phyloP scores from a whole-genome alignment of 2,113 vertebrate genomes.

The Lamprotornis superbus region DNA sequence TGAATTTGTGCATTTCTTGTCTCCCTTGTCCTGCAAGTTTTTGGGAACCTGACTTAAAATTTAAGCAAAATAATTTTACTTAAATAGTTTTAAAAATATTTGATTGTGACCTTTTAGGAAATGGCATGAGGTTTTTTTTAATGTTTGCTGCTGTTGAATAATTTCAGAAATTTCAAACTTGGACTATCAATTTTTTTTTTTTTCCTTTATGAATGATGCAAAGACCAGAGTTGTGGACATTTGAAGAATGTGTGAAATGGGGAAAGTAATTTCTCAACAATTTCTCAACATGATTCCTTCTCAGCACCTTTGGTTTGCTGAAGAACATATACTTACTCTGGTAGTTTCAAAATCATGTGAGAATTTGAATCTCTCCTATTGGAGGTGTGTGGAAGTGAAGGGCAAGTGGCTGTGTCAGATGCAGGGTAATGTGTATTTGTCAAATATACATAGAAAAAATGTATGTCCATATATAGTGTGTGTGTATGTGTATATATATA shows the following conservation, averaged over 20 bases:
- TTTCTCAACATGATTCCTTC: not conserved
- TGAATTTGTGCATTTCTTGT: not conserved
- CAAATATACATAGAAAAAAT: not conserved
- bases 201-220: not conserved
- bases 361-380: not conserved
- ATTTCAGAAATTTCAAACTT: not conserved
- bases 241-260: not conserved
- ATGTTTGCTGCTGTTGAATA: not conserved
- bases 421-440: not conserved
- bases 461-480: not conserved
- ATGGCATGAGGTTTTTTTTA: not conserved
- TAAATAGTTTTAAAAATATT: not conserved
- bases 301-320: not conserved
- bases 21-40: not conserved
- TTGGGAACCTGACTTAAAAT: not conserved
- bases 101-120: not conserved
- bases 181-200: not conserved
- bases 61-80: not conserved
- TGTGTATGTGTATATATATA: accelerated
- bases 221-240: not conserved
- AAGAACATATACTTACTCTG: not conserved
- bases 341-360: not conserved
- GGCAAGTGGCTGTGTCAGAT: not conserved
- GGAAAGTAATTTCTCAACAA: not conserved
- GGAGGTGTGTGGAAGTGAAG: not conserved